Base-by-base conservation (phyloP, 2,888 invertebrate genomes). In the Pammene aurita region DNA sequence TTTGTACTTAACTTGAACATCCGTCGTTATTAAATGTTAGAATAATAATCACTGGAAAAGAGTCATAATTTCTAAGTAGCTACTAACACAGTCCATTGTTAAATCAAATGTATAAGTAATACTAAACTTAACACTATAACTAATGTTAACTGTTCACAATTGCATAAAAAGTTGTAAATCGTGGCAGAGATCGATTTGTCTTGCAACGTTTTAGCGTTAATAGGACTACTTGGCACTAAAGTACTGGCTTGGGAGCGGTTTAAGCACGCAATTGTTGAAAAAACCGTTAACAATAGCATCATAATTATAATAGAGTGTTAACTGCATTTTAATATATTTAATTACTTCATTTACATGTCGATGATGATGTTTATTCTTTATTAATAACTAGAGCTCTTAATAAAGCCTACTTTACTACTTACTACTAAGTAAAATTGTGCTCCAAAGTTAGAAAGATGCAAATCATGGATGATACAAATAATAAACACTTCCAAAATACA, bases 21-120 rank as follows among this genome's bases (percentile, higher is more conserved):
- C 5, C 42, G 0, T 54, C 41, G 16, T 38, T n/a, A 50, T 38
- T 13, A 48, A 50, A 41, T 62, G 50, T 52, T 18, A 14, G 41
- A 50, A n/a, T 18, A 7, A 7, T 35, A 44, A 61, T 61, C 18
- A 62, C n/a, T 52, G 14, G 18, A 41, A 18, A 7, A 18, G 16
- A 7, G 16, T 13, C 16, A 6, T 61, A 13, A 41, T 62, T 50
- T 62, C 50, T 52, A n/a, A 48, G 60, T 60, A 44, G 13, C 46
- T 13, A 46, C 46, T 38, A 61, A 38, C n/a, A 38, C n/a, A 50
- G 48, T 61, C 61, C 16, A 62, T 62, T 62, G 50, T 62, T 62
- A 18, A 52, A 62, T 62, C 62, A 62, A 26, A n/a, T 50, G 13
- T 61, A 44, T 42, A 18, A 16, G 18, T n/a, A n/a, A n/a, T n/a